Evolutionary conservation across 2,113 vertebrate genomes (phyloP), one percentile per base, ranked within the genome.

Genomic region (Vireo altiloquus): DNA sequence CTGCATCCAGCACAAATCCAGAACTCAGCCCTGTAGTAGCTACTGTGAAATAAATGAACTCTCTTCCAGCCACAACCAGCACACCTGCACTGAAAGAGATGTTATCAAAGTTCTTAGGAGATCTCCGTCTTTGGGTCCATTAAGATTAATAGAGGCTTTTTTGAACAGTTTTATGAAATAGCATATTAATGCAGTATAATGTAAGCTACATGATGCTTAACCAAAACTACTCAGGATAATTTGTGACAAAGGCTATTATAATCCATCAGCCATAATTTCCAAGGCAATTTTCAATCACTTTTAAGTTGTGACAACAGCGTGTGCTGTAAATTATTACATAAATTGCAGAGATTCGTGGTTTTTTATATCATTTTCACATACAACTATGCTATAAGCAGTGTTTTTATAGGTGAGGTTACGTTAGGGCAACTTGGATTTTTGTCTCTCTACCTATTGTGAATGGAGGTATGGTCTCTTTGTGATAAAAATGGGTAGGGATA

Each of bases 401-500:
- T 90, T 78, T 87, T 88, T 89, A n/a, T 70, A 52, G 13, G 63
- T 82, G 64, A 74, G 39, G 79, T 75, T 90, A 49, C 4, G 0
- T 54, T 52, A 90, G 30, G 50, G 44, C n/a, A 86, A 53, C 47
- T 64, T 90, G 72, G 64, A 83, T 70, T 90, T 95, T 92, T 92
- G 33, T 90, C 42, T 90, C 68, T 90, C 7, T 87, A 25, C 12
- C 53, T 91, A 4, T 74, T 90, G 44, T 92, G 64, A 60, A 37
- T 44, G 42, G 68, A 88, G 20, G 54, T 64, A 92, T 75, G 90
- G 85, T 78, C 31, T 64, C 72, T 94, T 83, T 90, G 72, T 87
- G 95, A 93, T 96, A 93, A 92, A 88, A 94, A 83, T 3, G 15
- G 27, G 30, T 63, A 71, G 24, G 72, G 47, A 93, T 89, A 93